Percentiles rank a stretch among this genome's conserved stretches.
These are phyloP conservation scores for Bimastos eiseni DNA, from an alignment of 2,888 invertebrate species.

Conservation along the genomic window DNA sequence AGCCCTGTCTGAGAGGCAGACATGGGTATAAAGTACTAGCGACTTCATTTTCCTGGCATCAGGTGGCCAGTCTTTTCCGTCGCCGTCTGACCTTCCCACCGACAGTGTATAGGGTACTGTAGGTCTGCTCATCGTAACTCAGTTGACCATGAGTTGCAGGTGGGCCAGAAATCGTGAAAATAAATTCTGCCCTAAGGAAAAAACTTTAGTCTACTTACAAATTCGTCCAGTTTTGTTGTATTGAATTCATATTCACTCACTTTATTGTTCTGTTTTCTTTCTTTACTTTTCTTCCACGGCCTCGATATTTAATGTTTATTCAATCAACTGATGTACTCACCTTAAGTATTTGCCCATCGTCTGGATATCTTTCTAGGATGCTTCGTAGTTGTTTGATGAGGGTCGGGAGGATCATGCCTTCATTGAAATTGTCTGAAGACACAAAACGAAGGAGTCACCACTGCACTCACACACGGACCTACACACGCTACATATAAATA, in stretches of 20 bases:
- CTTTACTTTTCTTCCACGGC: not conserved
- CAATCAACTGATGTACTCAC: conserved; percentile 41
- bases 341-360: conserved; percentile 58
- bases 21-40: too few relatives aligned
- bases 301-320: not conserved
- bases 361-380: conserved; percentile 56
- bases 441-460: not conserved
- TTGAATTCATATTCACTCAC: not conserved
- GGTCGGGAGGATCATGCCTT: conserved; percentile 49
- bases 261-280: not conserved
- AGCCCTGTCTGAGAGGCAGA: too few relatives aligned
- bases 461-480: not conserved
- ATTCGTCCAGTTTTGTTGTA: not conserved
- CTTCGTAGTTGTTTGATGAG: conserved; percentile 52
- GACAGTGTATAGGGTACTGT: too few relatives aligned
- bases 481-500: not conserved
- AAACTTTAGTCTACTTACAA: too few relatives aligned
- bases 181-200: too few relatives aligned
- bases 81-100: too few relatives aligned
- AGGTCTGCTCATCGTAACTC: too few relatives aligned
- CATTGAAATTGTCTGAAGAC: conserved; percentile 41
- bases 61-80: too few relatives aligned
- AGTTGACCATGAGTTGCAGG: too few relatives aligned
- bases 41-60: too few relatives aligned
- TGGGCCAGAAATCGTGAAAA: too few relatives aligned